Conservation (phyloP, 2,113 vertebrate species). For the Centropus bengalensis region DNA sequence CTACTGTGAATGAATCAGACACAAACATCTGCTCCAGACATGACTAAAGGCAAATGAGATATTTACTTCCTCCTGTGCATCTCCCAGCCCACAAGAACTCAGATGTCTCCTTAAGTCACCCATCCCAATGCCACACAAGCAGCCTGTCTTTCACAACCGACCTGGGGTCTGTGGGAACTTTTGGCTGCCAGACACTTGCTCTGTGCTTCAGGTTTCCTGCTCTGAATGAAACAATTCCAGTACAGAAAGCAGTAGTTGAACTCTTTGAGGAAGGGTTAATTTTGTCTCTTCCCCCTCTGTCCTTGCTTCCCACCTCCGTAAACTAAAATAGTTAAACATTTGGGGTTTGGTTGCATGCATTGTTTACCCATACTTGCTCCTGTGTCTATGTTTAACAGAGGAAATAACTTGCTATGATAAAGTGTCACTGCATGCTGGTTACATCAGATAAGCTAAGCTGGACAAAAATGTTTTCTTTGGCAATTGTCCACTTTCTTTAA, state of each 20-base stretch:
- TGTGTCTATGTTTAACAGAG: conserved; percentile 46
- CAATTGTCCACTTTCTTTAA: conserved; percentile 40
- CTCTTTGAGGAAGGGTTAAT: background rate
- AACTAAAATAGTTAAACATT: conserved; percentile 21
- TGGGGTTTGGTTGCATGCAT: background rate
- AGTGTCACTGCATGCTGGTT: conserved; percentile 38
- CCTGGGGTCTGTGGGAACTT: background rate
- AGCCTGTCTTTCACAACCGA: background rate
- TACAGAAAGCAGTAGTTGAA: background rate
- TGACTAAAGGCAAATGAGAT: background rate
- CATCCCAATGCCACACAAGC: background rate
- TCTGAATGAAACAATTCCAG: background rate
- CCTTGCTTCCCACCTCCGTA: background rate
- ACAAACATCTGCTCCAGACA: background rate
- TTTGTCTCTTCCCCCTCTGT: background rate
- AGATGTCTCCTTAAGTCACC: background rate
- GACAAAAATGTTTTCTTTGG: conserved; percentile 55
- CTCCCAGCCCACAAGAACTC: background rate
- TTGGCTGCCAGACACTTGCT: background rate
- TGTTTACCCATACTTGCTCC: conserved; percentile 32
- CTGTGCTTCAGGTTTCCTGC: background rate
- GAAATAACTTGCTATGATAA: conserved; percentile 40
- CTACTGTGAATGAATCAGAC: background rate
- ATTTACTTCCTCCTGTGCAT: background rate
- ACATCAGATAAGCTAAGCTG: conserved; percentile 59